These are phyloP conservation scores for Platalea minor DNA, from an alignment of 2,797 vertebrate genomes.

Conservation along the genomic window DNA sequence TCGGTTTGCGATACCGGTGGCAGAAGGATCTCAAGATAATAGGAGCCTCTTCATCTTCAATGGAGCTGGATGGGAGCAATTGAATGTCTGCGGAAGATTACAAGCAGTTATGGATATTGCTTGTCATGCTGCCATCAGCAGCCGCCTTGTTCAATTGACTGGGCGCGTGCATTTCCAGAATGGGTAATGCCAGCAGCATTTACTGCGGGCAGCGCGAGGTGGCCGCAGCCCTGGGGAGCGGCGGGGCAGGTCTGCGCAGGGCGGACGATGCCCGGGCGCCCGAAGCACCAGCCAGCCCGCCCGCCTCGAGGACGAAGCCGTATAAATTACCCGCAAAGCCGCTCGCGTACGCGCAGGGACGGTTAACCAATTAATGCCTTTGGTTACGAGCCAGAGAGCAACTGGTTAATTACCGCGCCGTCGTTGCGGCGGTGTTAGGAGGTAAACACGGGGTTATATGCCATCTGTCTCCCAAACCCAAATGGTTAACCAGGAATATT, in stretches of 20 bases:
- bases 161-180: conserved; percentile 2
- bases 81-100: conserved; percentile 45
- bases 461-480: conserved; percentile 68
- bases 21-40: conserved; percentile 55
- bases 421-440: conserved; percentile 14
- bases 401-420: conserved; percentile 40
- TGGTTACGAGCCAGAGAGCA: conserved; percentile 36
- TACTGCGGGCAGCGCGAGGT: not conserved
- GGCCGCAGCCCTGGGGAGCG: not conserved
- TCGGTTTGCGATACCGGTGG: not conserved
- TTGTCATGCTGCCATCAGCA: conserved; percentile 66
- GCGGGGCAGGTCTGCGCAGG: not conserved
- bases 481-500: conserved; percentile 74
- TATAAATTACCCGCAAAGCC: accelerated
- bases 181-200: not conserved
- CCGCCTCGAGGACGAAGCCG: accelerated
- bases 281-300: accelerated
- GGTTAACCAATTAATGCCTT: not conserved
- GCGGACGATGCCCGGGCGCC: accelerated
- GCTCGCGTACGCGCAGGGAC: accelerated
- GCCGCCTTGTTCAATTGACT: conserved; percentile 33
- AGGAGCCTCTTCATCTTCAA: conserved; percentile 36
- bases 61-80: conserved; percentile 52
- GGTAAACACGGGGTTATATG: conserved; percentile 48
- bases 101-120: conserved; percentile 61